A percentile compares a stretch with the other conserved stretches of the same genome.
Evolutionary conservation across 2,888 invertebrate genomes (phyloP).

Genomic region (Erebia aethiops): DNA sequence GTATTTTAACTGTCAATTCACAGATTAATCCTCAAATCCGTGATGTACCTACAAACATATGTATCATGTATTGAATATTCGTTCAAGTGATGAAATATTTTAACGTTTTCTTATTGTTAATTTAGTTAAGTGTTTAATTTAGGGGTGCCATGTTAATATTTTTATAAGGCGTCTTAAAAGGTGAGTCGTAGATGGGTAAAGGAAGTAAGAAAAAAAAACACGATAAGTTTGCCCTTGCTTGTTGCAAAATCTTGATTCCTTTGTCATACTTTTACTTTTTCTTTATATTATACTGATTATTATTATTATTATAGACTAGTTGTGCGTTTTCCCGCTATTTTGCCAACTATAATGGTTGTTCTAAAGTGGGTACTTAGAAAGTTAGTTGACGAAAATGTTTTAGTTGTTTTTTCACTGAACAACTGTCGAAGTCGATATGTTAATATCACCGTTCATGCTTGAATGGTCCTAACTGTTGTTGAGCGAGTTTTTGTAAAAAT

Average conservation of each 20-base stretch:
- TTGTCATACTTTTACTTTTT: conserved; percentile 81
- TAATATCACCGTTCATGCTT: conserved; percentile 62
- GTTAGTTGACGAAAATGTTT: conserved; percentile 37
- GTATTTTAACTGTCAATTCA: conserved; percentile 55
- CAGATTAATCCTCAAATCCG: conserved; percentile 45
- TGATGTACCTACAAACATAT: conserved; percentile 44
- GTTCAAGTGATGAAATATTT: conserved; percentile 61
- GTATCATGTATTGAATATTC: conserved; percentile 40
- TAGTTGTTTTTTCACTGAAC: conserved; percentile 26
- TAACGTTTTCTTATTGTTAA: conserved; percentile 60
- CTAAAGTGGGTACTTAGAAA: conserved; percentile 48
- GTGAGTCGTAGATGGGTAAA: conserved; percentile 46
- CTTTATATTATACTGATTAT: conserved; percentile 45
- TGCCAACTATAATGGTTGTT: conserved; percentile 41
- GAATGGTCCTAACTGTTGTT: conserved; percentile 56
- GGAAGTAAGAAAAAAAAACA: conserved; percentile 63
- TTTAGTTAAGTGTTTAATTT: conserved; percentile 61
- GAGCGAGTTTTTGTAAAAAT: conserved; percentile 51
- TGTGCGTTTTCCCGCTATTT: conserved; percentile 58
- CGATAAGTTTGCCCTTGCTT: conserved; percentile 75
- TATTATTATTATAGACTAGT: conserved; percentile 34
- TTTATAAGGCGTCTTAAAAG: conserved; percentile 53
- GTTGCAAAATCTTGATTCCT: conserved; percentile 71
- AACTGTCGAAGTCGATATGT: conserved; percentile 47
- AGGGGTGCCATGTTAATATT: conserved; percentile 64